phyloP scores from a whole-genome alignment of 2,888 invertebrate species.

The Linyphia triangularis region DNA sequence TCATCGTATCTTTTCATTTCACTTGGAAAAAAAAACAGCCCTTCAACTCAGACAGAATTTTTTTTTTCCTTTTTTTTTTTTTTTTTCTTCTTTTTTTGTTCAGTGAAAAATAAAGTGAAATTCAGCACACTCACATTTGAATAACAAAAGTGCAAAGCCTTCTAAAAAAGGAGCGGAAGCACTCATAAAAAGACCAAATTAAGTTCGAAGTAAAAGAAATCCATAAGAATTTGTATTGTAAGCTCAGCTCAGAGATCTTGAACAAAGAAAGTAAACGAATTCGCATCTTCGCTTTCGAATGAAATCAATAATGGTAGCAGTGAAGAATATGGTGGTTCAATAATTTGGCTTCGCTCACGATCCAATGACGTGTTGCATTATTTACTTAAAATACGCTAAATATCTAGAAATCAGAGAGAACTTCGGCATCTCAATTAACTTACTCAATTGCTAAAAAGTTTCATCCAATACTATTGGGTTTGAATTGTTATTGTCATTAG shows the following conservation, averaged over 20 bases:
- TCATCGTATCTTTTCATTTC: no score
- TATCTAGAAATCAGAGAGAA: no score
- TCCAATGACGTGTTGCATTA: background rate
- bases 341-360: background rate
- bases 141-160: conserved; percentile 29
- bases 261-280: conserved; percentile 37
- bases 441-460: no score
- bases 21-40: no score
- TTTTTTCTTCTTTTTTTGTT: background rate
- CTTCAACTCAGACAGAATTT: no score
- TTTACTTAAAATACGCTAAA: background rate
- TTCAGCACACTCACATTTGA: conserved; percentile 38
- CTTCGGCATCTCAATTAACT: no score
- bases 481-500: no score
- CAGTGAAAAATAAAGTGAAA: conserved; percentile 6
- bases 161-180: conserved; percentile 1
- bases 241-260: background rate
- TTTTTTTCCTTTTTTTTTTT: background rate
- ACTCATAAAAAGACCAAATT: conserved; percentile 37
- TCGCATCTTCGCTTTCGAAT: conserved; percentile 8
- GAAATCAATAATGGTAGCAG: conserved; percentile 26
- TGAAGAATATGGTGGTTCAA: background rate
- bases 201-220: conserved; percentile 20
- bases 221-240: conserved; percentile 34
- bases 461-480: no score